Evolutionary conservation across 2,113 vertebrate genomes (phyloP).

Genomic region (Melospiza georgiana): DNA sequence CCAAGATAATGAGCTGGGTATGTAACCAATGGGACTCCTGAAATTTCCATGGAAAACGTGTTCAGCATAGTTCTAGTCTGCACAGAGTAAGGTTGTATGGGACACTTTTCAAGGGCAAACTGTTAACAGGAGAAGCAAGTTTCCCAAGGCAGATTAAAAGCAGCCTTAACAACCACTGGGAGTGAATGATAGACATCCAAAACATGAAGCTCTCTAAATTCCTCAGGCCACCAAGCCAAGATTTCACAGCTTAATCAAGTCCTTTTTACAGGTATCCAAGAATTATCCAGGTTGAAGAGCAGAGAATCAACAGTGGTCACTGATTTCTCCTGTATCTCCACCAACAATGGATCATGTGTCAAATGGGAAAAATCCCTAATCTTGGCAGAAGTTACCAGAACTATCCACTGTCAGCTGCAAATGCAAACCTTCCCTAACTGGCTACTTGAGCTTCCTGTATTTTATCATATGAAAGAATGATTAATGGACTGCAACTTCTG

Average conservation of each 20-base stretch:
- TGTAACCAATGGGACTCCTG: background rate
- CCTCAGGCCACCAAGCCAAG: background rate
- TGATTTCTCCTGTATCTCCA: background rate
- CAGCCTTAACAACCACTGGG: background rate
- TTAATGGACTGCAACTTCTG: background rate
- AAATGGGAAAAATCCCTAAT: background rate
- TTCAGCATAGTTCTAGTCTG: background rate
- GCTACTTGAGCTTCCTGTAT: background rate
- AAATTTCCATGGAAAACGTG: background rate
- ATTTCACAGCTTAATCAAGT: background rate
- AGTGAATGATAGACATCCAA: background rate
- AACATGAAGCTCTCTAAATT: background rate
- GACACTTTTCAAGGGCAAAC: background rate
- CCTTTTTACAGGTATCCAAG: background rate
- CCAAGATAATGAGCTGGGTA: background rate
- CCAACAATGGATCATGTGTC: accelerated
- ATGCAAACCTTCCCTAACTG: background rate
- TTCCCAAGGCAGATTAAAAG: background rate
- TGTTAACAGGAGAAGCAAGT: background rate
- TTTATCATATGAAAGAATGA: background rate
- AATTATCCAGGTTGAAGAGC: background rate
- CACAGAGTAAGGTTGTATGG: background rate
- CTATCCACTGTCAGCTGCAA: background rate
- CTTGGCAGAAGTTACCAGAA: background rate
- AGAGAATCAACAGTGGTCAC: background rate